Evolutionary conservation across 2,797 vertebrate species (phyloP).

Genomic region (Poeciliopsis presidionis): DNA sequence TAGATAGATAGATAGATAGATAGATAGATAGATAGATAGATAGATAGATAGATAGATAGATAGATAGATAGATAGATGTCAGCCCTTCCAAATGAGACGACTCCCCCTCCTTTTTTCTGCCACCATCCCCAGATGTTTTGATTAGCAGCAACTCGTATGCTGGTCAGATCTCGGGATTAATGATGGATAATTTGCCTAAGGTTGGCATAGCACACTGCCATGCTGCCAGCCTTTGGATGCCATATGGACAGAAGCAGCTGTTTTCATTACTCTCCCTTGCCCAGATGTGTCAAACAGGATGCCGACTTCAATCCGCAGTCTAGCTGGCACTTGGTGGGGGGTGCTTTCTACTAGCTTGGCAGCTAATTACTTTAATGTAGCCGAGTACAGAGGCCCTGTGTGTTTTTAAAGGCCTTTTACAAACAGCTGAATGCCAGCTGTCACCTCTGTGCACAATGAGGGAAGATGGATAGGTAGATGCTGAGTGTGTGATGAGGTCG

Average conservation of each 20-base stretch:
- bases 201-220: constrained; percentile 89
- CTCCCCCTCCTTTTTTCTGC: constrained; percentile 60
- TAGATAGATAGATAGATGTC: constrained; percentile 42
- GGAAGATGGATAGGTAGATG: constrained; percentile 82
- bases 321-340: constrained; percentile 91
- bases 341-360: constrained; percentile 92
- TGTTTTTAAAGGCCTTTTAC: constrained; percentile 90
- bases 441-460: constrained; percentile 84
- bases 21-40: constrained; percentile 31
- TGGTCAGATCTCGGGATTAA: constrained; percentile 99
- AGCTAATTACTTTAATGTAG: constrained; percentile 99
- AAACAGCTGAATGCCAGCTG: constrained; percentile 97
- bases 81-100: constrained; percentile 75
- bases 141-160: constrained; percentile 94
- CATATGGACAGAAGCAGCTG: constrained; percentile 99
- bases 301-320: constrained; percentile 88
- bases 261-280: constrained; percentile 99
- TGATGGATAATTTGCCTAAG: constrained; percentile 99
- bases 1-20: constrained; percentile 18
- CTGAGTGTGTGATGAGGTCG: constrained; percentile 76
- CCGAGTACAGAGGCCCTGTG: constrained; percentile 87
- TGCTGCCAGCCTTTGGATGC: constrained; percentile 94
- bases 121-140: constrained; percentile 92
- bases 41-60: constrained; percentile 20
- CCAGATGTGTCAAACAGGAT: constrained; percentile 99